Evolutionary conservation across 2,888 invertebrate genomes (phyloP).

Genomic region (Eupithecia subfuscata): DNA sequence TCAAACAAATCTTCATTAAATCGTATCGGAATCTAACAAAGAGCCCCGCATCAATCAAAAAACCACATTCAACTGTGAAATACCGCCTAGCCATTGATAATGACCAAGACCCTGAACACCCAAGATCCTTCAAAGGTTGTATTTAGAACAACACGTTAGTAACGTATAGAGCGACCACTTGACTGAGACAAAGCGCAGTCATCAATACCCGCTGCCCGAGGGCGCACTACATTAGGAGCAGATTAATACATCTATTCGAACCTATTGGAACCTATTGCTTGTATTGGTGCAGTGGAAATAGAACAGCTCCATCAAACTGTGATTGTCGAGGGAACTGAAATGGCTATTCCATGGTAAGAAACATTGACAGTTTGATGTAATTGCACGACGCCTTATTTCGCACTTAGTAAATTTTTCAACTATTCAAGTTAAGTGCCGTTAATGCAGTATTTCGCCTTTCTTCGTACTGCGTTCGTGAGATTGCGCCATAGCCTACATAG

Average conservation of each 20-base stretch:
- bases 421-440: too few species aligned
- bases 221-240: slow-evolving; percentile 75
- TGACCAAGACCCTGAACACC: slow-evolving; percentile 65
- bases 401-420: too few species aligned
- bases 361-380: background rate
- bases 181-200: slow-evolving; percentile 76
- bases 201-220: slow-evolving; percentile 68
- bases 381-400: too few species aligned
- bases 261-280: slow-evolving; percentile 54
- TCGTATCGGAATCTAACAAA: background rate
- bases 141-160: slow-evolving; percentile 64
- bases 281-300: slow-evolving; percentile 45
- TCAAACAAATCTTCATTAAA: background rate
- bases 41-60: background rate
- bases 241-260: slow-evolving; percentile 73
- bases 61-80: slow-evolving; percentile 14
- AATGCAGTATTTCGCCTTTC: too few species aligned
- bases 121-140: slow-evolving; percentile 54
- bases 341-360: background rate
- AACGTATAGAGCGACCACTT: slow-evolving; percentile 65
- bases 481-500: too few species aligned
- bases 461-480: too few species aligned
- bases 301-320: slow-evolving; percentile 13
- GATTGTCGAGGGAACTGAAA: background rate
- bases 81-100: slow-evolving; percentile 49